phyloP scores from a whole-genome alignment of 2,888 invertebrate species.

The Caradrina kadenii region DNA sequence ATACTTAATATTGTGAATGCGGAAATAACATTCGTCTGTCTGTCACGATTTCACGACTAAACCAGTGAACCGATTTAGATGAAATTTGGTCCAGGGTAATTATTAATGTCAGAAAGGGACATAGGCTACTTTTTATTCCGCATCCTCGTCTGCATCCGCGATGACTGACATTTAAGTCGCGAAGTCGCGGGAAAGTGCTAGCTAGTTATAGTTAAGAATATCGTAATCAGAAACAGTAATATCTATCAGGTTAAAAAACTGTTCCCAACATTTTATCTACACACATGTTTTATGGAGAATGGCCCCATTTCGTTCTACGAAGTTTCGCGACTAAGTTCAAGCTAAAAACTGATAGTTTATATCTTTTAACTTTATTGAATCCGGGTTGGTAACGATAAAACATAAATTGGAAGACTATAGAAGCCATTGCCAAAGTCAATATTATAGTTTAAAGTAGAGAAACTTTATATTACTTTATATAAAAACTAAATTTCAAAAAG shows the following conservation, averaged over 20 bases:
- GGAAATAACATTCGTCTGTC: too few relatives aligned
- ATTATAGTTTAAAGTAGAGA: background rate
- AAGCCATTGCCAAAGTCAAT: slow-evolving; percentile 3
- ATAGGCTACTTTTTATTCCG: too few relatives aligned
- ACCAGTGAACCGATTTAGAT: too few relatives aligned
- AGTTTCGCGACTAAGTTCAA: slow-evolving; percentile 32
- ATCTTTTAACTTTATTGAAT: slow-evolving; percentile 40
- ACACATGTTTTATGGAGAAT: slow-evolving; percentile 9
- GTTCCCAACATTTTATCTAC: slow-evolving; percentile 12
- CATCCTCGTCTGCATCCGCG: too few relatives aligned
- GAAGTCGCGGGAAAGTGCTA: background rate
- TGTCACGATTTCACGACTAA: too few relatives aligned
- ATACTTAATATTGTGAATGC: too few relatives aligned
- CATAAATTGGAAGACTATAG: background rate
- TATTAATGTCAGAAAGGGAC: too few relatives aligned
- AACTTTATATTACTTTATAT: background rate
- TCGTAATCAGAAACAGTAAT: slow-evolving; percentile 24
- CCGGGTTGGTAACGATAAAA: slow-evolving; percentile 14
- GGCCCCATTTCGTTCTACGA: slow-evolving; percentile 34
- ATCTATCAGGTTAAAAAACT: slow-evolving; percentile 23
- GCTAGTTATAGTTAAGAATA: background rate
- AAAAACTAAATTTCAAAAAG: background rate
- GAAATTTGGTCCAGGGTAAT: too few relatives aligned
- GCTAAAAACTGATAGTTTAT: slow-evolving; percentile 36
- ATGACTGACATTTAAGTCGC: too few relatives aligned